These are phyloP conservation scores for Brachypalpus laphriformis DNA, from an alignment of 2,888 invertebrate species.

Conservation along the genomic window DNA sequence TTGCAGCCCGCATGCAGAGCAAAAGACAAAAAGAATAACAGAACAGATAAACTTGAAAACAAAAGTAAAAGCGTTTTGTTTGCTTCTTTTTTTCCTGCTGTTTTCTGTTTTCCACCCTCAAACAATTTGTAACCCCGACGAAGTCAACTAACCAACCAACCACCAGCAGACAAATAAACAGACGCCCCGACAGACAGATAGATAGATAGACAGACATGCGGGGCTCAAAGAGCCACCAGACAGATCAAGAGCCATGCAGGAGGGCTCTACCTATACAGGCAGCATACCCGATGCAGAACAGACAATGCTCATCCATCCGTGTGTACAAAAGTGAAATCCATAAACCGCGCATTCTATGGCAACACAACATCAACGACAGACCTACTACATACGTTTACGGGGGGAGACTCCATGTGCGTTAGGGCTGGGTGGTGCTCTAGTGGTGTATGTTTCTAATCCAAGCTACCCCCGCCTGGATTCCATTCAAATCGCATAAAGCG, in stretches of 20 bases:
- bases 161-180: conserved; percentile 62
- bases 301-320: conserved; percentile 65
- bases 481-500: conserved; percentile 63
- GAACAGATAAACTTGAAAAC: conserved; percentile 68
- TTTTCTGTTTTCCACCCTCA: conserved; percentile 21
- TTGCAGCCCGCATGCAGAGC: conserved; percentile 18
- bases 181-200: conserved; percentile 36
- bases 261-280: conserved; percentile 35
- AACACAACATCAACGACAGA: conserved; percentile 30
- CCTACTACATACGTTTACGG: neutral
- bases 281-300: conserved; percentile 45
- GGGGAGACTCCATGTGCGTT: too few relatives aligned
- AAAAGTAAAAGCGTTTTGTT: conserved; percentile 70
- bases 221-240: conserved; percentile 59
- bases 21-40: conserved; percentile 44
- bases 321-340: conserved; percentile 70
- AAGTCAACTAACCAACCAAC: conserved; percentile 68
- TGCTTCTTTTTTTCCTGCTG: conserved; percentile 5
- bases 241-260: conserved; percentile 70
- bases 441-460: conserved; percentile 68
- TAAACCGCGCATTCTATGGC: conserved; percentile 58
- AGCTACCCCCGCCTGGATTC: conserved; percentile 42
- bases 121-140: conserved; percentile 62
- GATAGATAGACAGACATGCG: conserved; percentile 45
- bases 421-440: neutral